These are phyloP conservation scores for Lypha dubia DNA, from an alignment of 2,888 invertebrate species.

Conservation along the genomic window DNA sequence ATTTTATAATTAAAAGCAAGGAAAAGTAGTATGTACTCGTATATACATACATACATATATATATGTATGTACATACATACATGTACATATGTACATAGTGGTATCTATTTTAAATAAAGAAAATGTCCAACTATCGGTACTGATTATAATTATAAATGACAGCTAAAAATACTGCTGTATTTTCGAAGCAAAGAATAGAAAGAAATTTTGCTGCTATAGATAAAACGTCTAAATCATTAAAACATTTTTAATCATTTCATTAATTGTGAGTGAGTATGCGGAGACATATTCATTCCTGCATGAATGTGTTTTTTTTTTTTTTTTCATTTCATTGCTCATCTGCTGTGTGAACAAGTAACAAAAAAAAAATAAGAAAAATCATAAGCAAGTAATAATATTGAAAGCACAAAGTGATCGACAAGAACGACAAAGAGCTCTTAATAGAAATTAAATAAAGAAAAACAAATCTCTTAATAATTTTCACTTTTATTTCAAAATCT, in stretches of 20 bases:
- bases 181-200: constrained; percentile 3
- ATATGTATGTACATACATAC: too few relatives aligned
- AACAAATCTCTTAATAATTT: constrained; percentile 48
- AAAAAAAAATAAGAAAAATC: neutral
- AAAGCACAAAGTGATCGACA: constrained; percentile 47
- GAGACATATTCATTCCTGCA: constrained; percentile 10
- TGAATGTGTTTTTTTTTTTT: constrained; percentile 36
- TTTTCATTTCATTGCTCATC: constrained; percentile 40
- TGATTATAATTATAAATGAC: neutral
- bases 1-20: too few relatives aligned
- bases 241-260: constrained; percentile 41
- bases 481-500: constrained; percentile 14
- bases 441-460: constrained; percentile 42
- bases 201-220: constrained; percentile 12
- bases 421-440: constrained; percentile 46
- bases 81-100: too few relatives aligned
- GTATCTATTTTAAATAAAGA: neutral
- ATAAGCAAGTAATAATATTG: neutral
- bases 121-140: neutral
- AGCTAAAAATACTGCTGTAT: neutral
- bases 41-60: too few relatives aligned
- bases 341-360: constrained; percentile 16
- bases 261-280: constrained; percentile 17
- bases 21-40: too few relatives aligned
- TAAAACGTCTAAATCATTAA: constrained; percentile 52